phyloP scores from a whole-genome alignment of 2,888 invertebrate genomes.

The Troides helena region DNA sequence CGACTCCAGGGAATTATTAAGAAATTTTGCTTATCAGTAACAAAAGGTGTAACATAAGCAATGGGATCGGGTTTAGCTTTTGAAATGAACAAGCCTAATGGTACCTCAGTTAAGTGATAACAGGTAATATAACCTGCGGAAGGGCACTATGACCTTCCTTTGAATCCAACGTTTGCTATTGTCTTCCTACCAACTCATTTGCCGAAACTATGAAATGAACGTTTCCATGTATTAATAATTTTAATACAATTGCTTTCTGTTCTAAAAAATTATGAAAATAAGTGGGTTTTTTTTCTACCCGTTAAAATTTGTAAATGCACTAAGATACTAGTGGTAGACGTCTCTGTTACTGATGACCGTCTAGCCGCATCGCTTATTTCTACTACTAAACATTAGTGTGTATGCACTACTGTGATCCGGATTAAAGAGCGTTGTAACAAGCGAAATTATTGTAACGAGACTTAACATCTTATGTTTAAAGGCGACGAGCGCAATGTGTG shows the following conservation, averaged over 20 bases:
- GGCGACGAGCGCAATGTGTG: too few relatives aligned
- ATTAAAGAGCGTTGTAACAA: too few relatives aligned
- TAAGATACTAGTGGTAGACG: too few relatives aligned
- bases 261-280: not conserved
- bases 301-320: too few relatives aligned
- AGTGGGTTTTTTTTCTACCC: too few relatives aligned
- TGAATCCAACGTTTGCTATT: conserved; percentile 10
- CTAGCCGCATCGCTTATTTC: too few relatives aligned
- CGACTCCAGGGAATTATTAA: conserved; percentile 37
- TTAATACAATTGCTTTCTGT: not conserved
- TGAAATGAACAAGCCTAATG: conserved; percentile 11
- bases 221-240: not conserved
- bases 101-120: conserved; percentile 21
- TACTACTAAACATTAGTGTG: too few relatives aligned
- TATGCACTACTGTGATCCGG: too few relatives aligned
- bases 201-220: not conserved
- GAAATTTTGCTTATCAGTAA: conserved; percentile 19
- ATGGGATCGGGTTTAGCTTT: conserved; percentile 19
- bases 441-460: too few relatives aligned
- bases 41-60: conserved; percentile 27
- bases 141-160: conserved; percentile 34
- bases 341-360: too few relatives aligned
- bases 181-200: not conserved
- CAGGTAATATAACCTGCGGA: conserved; percentile 28
- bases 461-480: too few relatives aligned